Evolutionary conservation across 2,113 vertebrate species (phyloP).

Genomic region (Oncorhynchus tshawytscha): DNA sequence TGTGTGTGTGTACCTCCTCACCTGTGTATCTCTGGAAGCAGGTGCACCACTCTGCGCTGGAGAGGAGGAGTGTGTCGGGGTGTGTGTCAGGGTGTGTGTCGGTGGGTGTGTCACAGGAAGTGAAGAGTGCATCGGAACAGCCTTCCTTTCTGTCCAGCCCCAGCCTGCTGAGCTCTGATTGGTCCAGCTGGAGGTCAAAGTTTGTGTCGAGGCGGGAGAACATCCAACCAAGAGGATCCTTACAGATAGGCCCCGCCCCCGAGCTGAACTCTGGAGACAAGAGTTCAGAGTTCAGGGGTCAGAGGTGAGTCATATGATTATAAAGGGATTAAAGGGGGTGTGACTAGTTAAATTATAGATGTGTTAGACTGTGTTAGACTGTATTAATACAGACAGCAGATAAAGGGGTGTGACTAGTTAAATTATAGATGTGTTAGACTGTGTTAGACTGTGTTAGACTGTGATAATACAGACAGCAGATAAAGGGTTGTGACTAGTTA

Average conservation of each 20-base stretch:
- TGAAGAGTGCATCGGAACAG: constrained; percentile 89
- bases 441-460: too few relatives aligned
- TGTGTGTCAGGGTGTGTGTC: constrained; percentile 66
- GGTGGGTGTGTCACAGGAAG: constrained; percentile 81
- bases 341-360: too few relatives aligned
- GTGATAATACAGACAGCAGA: too few relatives aligned
- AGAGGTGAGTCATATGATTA: too few relatives aligned
- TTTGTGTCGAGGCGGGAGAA: constrained; percentile 95
- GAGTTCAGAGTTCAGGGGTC: background rate
- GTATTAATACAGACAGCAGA: too few relatives aligned
- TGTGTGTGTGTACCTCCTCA: constrained; percentile 51
- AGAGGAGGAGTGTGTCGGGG: constrained; percentile 84
- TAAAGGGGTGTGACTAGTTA: too few relatives aligned
- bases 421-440: too few relatives aligned
- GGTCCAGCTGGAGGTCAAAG: constrained; percentile 90
- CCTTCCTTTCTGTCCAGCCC: constrained; percentile 89
- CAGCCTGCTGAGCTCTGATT: constrained; percentile 89
- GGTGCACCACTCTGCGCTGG: constrained; percentile 96
- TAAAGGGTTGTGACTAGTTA: too few relatives aligned
- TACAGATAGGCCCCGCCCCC: constrained; percentile 87
- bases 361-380: too few relatives aligned
- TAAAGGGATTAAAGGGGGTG: too few relatives aligned
- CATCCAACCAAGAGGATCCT: constrained; percentile 97
- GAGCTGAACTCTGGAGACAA: constrained; percentile 82
- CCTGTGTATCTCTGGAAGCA: constrained; percentile 98